Evolutionary conservation across 92 coral and sea anemone genomes (phyloP), one percentile per base, ranked within the genome.

Genomic region (Porites divaricata): DNA sequence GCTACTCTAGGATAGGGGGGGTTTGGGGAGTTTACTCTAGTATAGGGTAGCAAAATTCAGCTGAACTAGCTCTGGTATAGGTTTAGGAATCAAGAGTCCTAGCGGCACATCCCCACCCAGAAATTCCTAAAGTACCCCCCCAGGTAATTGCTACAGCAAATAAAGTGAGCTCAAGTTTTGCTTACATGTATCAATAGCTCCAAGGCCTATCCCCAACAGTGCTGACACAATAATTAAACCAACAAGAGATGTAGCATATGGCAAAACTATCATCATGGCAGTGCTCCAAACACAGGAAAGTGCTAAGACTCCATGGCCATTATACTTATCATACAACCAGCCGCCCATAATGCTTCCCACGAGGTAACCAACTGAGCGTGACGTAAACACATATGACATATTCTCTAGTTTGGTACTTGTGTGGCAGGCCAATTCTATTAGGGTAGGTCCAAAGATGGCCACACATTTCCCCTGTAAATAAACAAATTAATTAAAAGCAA

Each of bases 311-410:
- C 93, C 70, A 65, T 93, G 89, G 41, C 95, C 88, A 85, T 93
- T 90, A 79, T 89, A 95, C 88, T 82, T 91, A 81, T 97, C 99
- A 77, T 86, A 91, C 77, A 95, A 41, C 99, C 99, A 97, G 1
- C 99, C 99, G 64, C 97, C 99, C 15, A 83, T 80, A n/a, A 97
- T 70, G 65, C 97, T 95, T 17, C 99, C 99, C 26, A 92, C 70
- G 22, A 97, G 81, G 71, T 95, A 95, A 2, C 99, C 99, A 66
- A 95, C 74, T 12, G 99, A 93, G 14, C 99, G 93, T 25, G 95
- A 85, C 8, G 97, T 97, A 73, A 97, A 97, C 10, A 90, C 78
- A 20, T 74, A 91, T 12, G 99, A 97, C 95, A 97, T 97, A 50
- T 93, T 61, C 67, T 85, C 87, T 52, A 97, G 80, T 45, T 77